Base-by-base conservation (phyloP, 2,797 vertebrate genomes). In the Cetoscarus ocellatus region DNA sequence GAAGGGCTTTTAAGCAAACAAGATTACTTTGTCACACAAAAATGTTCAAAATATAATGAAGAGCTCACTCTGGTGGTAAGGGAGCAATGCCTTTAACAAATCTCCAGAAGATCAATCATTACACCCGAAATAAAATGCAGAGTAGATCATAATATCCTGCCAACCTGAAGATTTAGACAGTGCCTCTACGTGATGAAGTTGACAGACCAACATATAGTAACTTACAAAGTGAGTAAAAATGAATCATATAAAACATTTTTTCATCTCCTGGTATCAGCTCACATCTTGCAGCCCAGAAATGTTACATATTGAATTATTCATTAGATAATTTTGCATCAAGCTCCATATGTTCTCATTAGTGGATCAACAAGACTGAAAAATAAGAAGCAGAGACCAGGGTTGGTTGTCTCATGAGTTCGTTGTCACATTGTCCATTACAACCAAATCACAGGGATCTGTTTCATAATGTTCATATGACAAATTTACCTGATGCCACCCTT, bases 1-100 rank as follows among this genome's bases (percentile, higher is more conserved):
- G 19, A 19, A 15, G 38, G 51, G 12, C 19, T 60, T 67, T 71
- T 65, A 55, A 59, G 57, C 8, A 19, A 38, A 15, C 8, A 12
- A 7, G 27, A 18, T 36, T 62, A n/a, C 17, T 58, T 42, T 13
- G 48, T 49, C 0, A 15, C 1, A 43, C 3, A 4, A 53, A 7
- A 42, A 57, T 27, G 18, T 18, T 39, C 42, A 10, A 66, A 43
- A 70, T 60, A 50, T 27, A 61, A 50, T 40, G 7, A 40, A 17
- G 17, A 43, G 7, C 51, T 57, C 11, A 40, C 7, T 44, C 2
- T 53, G 51, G 3, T 42, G 52, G 50, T 35, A 9, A 45, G 39
- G 12, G 10, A 12, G n/a, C 45, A 52, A 14, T 27, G 18, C 6
- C n/a, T 34, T 43, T 4, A 40, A 0, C 18, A 6, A 35, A 17